These are phyloP conservation scores for Cuculus canorus DNA, from an alignment of 2,797 vertebrate genomes.

Conservation along the genomic window DNA sequence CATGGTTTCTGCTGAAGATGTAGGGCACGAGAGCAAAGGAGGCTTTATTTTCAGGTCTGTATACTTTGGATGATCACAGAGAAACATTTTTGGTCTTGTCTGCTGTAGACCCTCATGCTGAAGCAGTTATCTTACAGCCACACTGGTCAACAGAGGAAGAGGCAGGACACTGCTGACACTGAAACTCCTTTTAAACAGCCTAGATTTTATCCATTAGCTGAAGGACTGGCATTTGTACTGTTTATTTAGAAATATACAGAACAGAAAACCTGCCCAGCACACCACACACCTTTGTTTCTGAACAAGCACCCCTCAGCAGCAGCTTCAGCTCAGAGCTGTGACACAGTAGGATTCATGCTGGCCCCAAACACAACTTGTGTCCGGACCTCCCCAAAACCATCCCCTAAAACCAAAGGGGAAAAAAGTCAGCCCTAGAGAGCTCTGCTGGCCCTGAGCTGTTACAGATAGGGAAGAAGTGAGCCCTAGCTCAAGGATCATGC, in stretches of 20 bases:
- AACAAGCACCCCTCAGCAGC: background rate
- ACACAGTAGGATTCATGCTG: background rate
- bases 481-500: background rate
- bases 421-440: background rate
- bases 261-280: background rate
- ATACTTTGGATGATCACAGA: background rate
- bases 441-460: background rate
- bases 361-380: background rate
- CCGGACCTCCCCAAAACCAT: background rate
- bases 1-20: background rate
- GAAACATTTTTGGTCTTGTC: background rate
- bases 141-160: background rate
- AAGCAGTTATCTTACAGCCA: background rate
- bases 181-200: background rate
- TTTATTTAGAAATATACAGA: background rate
- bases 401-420: background rate
- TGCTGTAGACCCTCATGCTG: background rate
- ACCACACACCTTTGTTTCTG: background rate
- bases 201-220: background rate
- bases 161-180: background rate
- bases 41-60: background rate
- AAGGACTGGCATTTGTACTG: background rate
- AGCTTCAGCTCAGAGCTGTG: background rate
- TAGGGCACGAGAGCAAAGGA: background rate
- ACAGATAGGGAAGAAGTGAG: fast-evolving